Conservation (phyloP, 2,888 invertebrate species). For the Torymus texanus region DNA sequence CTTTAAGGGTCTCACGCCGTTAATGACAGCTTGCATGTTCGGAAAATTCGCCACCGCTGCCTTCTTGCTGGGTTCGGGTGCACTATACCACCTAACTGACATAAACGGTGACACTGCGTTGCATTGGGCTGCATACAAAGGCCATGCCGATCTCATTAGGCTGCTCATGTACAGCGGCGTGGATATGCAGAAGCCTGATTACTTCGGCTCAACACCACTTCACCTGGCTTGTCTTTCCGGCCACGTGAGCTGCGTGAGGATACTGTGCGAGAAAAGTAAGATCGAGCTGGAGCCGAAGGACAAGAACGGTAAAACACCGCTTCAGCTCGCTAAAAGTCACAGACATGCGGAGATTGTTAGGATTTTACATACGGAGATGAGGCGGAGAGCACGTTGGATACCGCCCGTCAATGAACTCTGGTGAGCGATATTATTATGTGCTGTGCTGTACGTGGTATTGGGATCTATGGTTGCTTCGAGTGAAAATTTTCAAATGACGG, state of each 20-base stretch:
- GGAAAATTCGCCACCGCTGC: slow-evolving; percentile 93
- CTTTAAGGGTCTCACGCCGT: slow-evolving; percentile 90
- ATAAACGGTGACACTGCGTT: slow-evolving; percentile 95
- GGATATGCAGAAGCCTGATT: slow-evolving; percentile 91
- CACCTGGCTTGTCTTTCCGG: slow-evolving; percentile 94
- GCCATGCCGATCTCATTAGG: slow-evolving; percentile 90
- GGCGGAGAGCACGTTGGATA: slow-evolving; percentile 88
- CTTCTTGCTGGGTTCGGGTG: slow-evolving; percentile 92
- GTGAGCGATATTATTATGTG: slow-evolving; percentile 66
- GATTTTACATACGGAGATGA: slow-evolving; percentile 87
- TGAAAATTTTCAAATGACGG: no score
- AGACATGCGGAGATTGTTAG: slow-evolving; percentile 90
- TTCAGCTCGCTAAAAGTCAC: slow-evolving; percentile 92
- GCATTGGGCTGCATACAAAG: slow-evolving; percentile 97
- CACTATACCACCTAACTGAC: slow-evolving; percentile 89
- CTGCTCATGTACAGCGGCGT: slow-evolving; percentile 93
- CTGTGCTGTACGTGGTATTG: no score
- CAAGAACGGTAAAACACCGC: slow-evolving; percentile 93
- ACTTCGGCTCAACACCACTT: slow-evolving; percentile 93
- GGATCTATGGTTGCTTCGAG: no score
- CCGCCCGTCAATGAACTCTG: slow-evolving; percentile 92
- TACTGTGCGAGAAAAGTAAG: slow-evolving; percentile 93
- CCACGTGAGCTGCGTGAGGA: slow-evolving; percentile 88
- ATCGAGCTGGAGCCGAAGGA: slow-evolving; percentile 91
- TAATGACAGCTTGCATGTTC: slow-evolving; percentile 96